These are phyloP conservation scores for Phycodurus eques DNA, from an alignment of 2,113 vertebrate species.

Conservation along the genomic window DNA sequence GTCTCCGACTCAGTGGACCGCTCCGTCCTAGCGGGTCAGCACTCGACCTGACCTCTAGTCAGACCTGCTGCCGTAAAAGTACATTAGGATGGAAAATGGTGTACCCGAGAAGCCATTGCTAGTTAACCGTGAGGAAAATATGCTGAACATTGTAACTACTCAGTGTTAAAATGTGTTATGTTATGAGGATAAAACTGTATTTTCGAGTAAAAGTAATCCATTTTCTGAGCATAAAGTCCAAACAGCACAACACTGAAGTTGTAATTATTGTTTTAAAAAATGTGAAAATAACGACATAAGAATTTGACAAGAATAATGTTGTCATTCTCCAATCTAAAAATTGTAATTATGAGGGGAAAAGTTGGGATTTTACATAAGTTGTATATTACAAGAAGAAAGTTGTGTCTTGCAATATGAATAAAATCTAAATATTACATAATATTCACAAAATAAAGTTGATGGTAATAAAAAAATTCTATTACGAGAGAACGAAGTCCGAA, in stretches of 20 bases:
- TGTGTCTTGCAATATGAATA: too few species aligned
- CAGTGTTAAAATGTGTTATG: background rate
- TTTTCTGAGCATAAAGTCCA: too few species aligned
- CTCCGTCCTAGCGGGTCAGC: background rate
- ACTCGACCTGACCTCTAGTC: background rate
- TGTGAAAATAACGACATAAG: background rate
- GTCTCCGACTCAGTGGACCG: slow-evolving; percentile 15
- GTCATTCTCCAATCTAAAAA: background rate
- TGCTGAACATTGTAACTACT: background rate
- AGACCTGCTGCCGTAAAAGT: background rate
- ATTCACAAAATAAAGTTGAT: too few species aligned
- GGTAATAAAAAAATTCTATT: too few species aligned
- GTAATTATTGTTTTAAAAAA: too few species aligned
- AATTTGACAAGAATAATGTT: background rate
- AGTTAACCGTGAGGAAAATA: background rate
- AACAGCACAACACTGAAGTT: too few species aligned
- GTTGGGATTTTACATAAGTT: background rate
- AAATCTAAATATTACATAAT: too few species aligned
- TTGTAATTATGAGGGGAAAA: background rate
- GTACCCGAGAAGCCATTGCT: background rate
- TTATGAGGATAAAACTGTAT: background rate
- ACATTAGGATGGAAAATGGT: background rate
- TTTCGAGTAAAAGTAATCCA: background rate
- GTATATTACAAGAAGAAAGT: too few species aligned
- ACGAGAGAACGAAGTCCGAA: too few species aligned